Evolutionary conservation across 2,888 invertebrate species (phyloP).

Genomic region (Hirtodrosophila histrioides): DNA sequence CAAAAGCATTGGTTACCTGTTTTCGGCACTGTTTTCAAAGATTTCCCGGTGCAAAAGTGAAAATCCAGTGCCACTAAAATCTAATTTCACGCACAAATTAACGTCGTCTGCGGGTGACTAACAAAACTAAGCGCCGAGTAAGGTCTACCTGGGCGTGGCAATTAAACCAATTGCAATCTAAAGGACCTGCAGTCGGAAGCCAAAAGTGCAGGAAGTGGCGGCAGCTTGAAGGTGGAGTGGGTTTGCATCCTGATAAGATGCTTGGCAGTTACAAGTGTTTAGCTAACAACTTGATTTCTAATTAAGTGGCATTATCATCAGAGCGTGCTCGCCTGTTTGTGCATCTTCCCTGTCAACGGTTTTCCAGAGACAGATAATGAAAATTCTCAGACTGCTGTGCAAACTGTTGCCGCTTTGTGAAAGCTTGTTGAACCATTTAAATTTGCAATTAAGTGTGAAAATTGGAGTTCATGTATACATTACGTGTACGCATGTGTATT

Average conservation of each 20-base stretch:
- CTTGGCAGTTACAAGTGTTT: conserved; percentile 40
- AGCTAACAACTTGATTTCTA: conserved; percentile 58
- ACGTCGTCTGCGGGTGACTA: conserved; percentile 12
- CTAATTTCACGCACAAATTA: conserved; percentile 64
- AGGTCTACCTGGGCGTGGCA: conserved; percentile 14
- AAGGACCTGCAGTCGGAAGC: conserved; percentile 8
- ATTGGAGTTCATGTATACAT: background rate
- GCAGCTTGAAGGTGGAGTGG: background rate
- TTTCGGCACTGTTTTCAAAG: conserved; percentile 2
- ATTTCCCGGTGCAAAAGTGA: conserved; percentile 2
- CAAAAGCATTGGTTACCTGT: background rate
- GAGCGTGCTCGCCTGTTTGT: conserved; percentile 1
- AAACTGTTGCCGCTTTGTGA: conserved; percentile 38
- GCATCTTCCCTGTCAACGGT: conserved; percentile 26
- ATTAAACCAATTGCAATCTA: conserved; percentile 31
- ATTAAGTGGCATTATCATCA: conserved; percentile 62
- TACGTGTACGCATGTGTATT: background rate
- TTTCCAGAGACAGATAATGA: conserved; percentile 25
- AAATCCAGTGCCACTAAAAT: conserved; percentile 32
- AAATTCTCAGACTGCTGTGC: conserved; percentile 27
- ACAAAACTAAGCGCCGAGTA: background rate
- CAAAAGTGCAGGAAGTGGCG: conserved; percentile 4
- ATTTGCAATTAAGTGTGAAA: conserved; percentile 24
- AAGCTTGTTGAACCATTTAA: conserved; percentile 27
- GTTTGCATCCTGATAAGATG: background rate